phyloP scores from a whole-genome alignment of 2,797 vertebrate genomes.

The Lycodopsis pacificus region DNA sequence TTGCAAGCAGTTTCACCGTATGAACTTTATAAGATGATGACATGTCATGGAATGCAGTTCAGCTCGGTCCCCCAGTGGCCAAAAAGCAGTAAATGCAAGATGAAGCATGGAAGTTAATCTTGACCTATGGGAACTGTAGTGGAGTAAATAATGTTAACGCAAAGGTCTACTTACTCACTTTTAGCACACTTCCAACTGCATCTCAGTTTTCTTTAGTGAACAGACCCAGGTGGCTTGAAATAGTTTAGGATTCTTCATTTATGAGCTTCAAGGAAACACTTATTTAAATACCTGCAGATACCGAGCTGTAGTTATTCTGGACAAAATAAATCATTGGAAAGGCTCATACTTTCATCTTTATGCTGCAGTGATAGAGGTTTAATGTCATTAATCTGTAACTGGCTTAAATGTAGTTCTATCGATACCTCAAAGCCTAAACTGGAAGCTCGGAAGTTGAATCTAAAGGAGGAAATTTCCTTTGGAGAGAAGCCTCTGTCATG shows the following conservation, averaged over 20 bases:
- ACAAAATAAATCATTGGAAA: neutral
- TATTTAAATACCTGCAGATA: neutral
- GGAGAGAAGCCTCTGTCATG: neutral
- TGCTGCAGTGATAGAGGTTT: neutral
- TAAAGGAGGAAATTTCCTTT: neutral
- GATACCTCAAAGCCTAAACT: neutral
- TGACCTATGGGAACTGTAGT: neutral
- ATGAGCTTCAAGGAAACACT: neutral
- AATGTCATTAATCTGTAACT: neutral
- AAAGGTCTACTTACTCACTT: neutral
- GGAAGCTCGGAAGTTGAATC: neutral
- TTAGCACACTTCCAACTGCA: neutral
- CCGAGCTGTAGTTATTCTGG: neutral
- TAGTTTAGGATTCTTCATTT: neutral
- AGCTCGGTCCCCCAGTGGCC: neutral
- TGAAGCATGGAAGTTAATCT: neutral
- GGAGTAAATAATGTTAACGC: slow-evolving; percentile 1
- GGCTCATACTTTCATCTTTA: neutral
- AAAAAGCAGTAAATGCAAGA: neutral
- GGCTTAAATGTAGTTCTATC: neutral
- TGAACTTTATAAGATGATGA: neutral
- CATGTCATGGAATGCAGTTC: neutral
- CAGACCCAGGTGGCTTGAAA: neutral
- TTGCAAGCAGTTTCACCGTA: neutral
- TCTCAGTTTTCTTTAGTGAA: neutral